Conservation (phyloP, 1,140 invertebrate species). For the Apolygus lucorum region DNA sequence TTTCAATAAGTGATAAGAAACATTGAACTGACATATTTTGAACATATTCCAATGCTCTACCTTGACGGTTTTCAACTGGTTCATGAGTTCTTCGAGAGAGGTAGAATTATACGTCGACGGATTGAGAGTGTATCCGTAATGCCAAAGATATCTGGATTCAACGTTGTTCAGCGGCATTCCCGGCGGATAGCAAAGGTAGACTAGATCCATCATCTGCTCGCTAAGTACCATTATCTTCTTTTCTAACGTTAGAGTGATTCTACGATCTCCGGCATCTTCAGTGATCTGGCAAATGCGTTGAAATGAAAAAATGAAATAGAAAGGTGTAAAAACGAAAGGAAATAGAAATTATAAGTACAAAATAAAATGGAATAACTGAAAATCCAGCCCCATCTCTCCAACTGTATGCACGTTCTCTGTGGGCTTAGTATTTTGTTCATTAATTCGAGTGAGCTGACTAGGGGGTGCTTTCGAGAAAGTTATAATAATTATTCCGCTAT, state of each 20-base stretch:
- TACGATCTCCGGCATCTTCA: slow-evolving; percentile 47
- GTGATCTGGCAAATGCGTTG: slow-evolving; percentile 44
- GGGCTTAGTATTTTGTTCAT: too few relatives aligned
- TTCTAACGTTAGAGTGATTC: slow-evolving; percentile 46
- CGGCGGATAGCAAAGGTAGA: slow-evolving; percentile 40
- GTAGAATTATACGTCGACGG: slow-evolving; percentile 47
- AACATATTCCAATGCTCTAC: too few relatives aligned
- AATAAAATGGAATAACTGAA: neutral
- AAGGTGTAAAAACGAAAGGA: neutral
- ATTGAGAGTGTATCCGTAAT: slow-evolving; percentile 51
- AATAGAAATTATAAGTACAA: neutral
- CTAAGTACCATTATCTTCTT: slow-evolving; percentile 47
- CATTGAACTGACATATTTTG: too few relatives aligned
- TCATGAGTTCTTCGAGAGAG: slow-evolving; percentile 45
- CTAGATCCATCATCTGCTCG: slow-evolving; percentile 47
- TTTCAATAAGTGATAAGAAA: too few relatives aligned
- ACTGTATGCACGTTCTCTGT: too few relatives aligned
- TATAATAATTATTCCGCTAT: too few relatives aligned
- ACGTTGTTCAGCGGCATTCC: slow-evolving; percentile 43
- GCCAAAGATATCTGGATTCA: slow-evolving; percentile 43
- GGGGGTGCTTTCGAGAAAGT: too few relatives aligned
- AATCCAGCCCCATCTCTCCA: too few relatives aligned
- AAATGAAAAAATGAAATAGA: neutral
- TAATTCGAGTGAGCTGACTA: too few relatives aligned
- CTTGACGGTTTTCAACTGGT: slow-evolving; percentile 46